phyloP scores from a whole-genome alignment of 53 echinoderm and acorn worm species.

The Echinometra lucunter region DNA sequence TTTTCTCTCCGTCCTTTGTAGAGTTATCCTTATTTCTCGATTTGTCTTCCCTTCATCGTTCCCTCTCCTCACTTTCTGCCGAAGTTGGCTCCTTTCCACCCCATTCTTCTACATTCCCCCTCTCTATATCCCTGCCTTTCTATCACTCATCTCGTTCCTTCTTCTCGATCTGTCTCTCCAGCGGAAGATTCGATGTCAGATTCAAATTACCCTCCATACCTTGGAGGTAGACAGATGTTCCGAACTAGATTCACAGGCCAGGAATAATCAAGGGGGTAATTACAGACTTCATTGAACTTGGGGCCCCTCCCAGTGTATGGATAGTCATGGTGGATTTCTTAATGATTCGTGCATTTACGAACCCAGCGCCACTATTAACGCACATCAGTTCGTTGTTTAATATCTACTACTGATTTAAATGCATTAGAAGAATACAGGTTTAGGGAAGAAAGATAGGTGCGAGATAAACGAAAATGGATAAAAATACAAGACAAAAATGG shows the following conservation, averaged over 20 bases:
- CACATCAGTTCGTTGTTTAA: not conserved
- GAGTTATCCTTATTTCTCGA: not conserved
- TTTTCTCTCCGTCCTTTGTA: not conserved
- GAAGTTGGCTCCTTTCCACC: not conserved
- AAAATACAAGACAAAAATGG: not conserved
- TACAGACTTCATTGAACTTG: conserved; percentile 43
- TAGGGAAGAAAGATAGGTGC: not conserved
- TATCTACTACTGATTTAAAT: not conserved
- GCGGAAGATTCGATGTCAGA: conserved; percentile 12
- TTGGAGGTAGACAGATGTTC: conserved; percentile 48
- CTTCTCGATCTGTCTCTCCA: not conserved
- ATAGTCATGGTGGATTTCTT: not conserved
- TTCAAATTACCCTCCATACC: conserved; percentile 35
- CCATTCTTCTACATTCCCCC: not conserved
- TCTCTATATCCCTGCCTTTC: not conserved
- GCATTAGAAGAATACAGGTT: not conserved
- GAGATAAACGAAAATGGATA: not conserved
- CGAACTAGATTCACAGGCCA: conserved; percentile 21
- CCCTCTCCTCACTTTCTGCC: not conserved
- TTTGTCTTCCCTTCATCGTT: not conserved
- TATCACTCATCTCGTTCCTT: not conserved
- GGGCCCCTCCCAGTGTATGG: conserved; percentile 7
- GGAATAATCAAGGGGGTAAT: conserved; percentile 24
- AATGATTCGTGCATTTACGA: not conserved
- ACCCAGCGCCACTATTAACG: not conserved